Conservation (phyloP, 2,113 vertebrate species). For the Mionectes macconnelli region DNA sequence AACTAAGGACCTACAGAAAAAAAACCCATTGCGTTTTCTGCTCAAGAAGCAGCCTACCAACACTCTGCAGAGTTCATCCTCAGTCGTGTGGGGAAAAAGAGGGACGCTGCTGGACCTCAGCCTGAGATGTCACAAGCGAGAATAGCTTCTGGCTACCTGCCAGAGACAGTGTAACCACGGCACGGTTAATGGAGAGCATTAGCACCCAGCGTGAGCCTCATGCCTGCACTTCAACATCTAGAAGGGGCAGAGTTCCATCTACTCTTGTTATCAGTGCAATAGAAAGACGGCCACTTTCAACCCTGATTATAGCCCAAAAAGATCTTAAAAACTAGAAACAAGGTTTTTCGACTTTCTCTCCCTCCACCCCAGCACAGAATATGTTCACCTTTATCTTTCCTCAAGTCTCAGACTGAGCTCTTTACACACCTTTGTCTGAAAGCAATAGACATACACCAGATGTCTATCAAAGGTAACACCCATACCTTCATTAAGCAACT, state of each 20-base stretch:
- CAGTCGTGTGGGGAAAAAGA: neutral
- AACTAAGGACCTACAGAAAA: neutral
- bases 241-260: neutral
- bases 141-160: neutral
- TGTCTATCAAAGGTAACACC: neutral
- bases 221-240: neutral
- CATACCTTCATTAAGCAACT: neutral
- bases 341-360: neutral
- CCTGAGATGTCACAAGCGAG: neutral
- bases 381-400: neutral
- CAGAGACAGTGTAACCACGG: rapidly evolving
- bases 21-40: rapidly evolving
- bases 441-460: neutral
- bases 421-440: neutral
- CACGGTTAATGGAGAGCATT: rapidly evolving
- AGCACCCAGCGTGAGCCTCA: rapidly evolving
- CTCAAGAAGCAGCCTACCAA: neutral
- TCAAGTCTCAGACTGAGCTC: neutral
- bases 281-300: neutral
- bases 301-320: neutral
- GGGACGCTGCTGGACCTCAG: neutral
- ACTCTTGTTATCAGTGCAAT: neutral
- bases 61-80: neutral
- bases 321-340: neutral
- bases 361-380: neutral